These are phyloP conservation scores for Chinchilla lanigera DNA, from an alignment of 2,113 vertebrate genomes.

Conservation along the genomic window DNA sequence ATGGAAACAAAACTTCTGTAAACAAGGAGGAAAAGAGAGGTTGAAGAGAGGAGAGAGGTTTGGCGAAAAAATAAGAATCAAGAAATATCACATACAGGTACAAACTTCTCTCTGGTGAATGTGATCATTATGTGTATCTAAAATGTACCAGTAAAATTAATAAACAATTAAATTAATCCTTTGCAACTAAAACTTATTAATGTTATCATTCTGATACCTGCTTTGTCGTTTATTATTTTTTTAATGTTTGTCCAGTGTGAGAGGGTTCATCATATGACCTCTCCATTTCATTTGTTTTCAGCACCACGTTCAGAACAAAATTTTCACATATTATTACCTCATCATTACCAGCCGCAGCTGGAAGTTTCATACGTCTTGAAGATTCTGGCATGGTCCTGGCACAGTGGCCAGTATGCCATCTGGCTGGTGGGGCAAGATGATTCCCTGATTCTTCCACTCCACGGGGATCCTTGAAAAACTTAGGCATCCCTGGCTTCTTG, in stretches of 20 bases:
- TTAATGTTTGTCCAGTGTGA: not conserved
- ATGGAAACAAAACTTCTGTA: not conserved
- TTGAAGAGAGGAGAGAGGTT: too few species aligned
- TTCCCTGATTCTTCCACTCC: not conserved
- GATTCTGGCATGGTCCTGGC: too few species aligned
- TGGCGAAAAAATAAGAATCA: too few species aligned
- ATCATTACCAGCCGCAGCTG: not conserved
- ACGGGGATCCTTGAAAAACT: not conserved
- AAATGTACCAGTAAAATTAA: too few species aligned
- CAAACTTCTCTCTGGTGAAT: too few species aligned
- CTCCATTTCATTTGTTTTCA: not conserved
- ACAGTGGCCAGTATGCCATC: accelerated
- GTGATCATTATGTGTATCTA: too few species aligned
- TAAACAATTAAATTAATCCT: not conserved
- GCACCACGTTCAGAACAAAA: not conserved
- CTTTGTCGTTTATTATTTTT: not conserved
- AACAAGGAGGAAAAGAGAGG: not conserved
- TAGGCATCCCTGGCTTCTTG: not conserved
- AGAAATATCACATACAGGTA: too few species aligned
- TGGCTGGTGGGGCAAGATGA: not conserved
- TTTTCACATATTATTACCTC: not conserved
- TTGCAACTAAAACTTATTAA: not conserved
- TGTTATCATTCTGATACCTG: not conserved
- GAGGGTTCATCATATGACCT: not conserved
- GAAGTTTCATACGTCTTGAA: not conserved